Percentiles rank a stretch among this genome's conserved stretches.
These are phyloP conservation scores for Stramonita haemastoma DNA, from an alignment of 2,888 invertebrate genomes.

Conservation along the genomic window DNA sequence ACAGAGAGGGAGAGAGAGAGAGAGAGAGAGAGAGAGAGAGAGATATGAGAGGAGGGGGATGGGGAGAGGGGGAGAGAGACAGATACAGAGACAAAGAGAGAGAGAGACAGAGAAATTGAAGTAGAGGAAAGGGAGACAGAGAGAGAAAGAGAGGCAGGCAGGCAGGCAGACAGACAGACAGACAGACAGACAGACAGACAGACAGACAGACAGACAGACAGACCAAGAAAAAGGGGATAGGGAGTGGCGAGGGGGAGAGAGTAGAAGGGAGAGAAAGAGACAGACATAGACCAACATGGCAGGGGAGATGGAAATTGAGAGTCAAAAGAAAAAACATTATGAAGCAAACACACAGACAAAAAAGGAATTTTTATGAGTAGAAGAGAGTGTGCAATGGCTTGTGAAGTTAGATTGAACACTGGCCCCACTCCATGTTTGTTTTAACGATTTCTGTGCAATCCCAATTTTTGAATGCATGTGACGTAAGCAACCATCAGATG, in stretches of 20 bases:
- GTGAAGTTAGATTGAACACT: too few species aligned
- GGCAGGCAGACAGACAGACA: neutral
- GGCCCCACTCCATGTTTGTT: too few species aligned
- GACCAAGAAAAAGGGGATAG: neutral
- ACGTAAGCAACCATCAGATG: too few species aligned
- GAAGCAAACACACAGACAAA: too few species aligned
- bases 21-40: neutral
- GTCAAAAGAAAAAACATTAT: too few species aligned
- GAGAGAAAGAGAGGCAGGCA: neutral
- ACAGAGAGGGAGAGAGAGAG: neutral
- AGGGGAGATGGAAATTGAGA: too few species aligned
- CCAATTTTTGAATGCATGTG: too few species aligned
- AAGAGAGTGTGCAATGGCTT: too few species aligned
- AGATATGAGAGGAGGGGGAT: neutral
- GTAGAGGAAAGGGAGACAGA: neutral
- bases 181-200: neutral
- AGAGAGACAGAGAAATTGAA: too few species aligned
- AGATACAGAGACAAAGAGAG: neutral
- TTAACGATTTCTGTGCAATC: too few species aligned
- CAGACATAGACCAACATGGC: too few species aligned
- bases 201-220: neutral
- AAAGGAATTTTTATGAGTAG: too few species aligned
- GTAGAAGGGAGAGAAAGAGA: neutral
- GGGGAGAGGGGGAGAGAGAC: neutral
- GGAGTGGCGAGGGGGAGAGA: neutral